Conservation (phyloP, 2,797 vertebrate genomes). For the Vireo griseus region DNA sequence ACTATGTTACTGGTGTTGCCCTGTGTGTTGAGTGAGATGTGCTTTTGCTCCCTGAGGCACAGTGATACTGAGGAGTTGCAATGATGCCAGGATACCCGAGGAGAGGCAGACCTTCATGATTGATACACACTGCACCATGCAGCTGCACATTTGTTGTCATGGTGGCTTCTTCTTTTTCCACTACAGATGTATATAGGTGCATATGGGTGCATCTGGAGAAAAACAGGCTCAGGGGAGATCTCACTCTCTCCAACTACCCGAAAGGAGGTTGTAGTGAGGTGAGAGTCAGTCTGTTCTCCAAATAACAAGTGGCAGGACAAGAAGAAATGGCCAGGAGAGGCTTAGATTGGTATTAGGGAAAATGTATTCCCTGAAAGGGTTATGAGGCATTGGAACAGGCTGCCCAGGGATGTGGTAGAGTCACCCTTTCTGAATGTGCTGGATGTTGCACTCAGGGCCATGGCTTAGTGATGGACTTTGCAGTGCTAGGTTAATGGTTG, state of each 20-base stretch:
- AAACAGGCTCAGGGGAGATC: fast-evolving
- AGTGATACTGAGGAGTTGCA: fast-evolving
- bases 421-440: neutral
- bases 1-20: neutral
- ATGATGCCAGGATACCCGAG: fast-evolving
- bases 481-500: neutral
- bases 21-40: neutral
- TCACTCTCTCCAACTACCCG: fast-evolving
- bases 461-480: neutral
- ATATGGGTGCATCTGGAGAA: neutral
- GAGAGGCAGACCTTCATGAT: neutral
- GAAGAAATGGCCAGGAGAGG: neutral
- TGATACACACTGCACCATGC: neutral
- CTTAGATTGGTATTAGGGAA: neutral
- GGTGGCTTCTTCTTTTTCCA: neutral
- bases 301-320: neutral
- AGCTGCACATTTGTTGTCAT: fast-evolving
- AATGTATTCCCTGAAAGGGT: neutral
- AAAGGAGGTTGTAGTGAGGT: neutral
- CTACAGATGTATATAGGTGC: fast-evolving
- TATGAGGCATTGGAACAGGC: neutral
- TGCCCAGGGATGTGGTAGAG: neutral
- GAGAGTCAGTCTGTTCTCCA: neutral
- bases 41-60: neutral
- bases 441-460: neutral